Evolutionary conservation across 2,797 vertebrate species (phyloP).

Genomic region (Phrynocephalus guinanensis): DNA sequence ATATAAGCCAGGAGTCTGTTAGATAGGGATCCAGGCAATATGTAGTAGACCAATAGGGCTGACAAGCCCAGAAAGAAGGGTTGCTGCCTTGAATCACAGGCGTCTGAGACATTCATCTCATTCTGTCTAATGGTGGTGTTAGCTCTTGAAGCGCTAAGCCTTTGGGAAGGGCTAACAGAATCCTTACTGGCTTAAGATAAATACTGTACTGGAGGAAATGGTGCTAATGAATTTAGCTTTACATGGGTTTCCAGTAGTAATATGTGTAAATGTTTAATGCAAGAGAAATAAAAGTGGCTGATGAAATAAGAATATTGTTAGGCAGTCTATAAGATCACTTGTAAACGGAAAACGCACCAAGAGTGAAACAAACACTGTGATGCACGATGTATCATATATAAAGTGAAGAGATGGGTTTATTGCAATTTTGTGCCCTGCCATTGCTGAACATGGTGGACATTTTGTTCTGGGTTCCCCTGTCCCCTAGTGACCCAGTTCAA

Average conservation of each 20-base stretch:
- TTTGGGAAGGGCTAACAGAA: not conserved
- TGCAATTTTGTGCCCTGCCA: not conserved
- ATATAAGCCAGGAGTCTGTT: too few relatives aligned
- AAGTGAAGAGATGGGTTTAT: not conserved
- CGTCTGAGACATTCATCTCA: not conserved
- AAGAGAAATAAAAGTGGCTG: not conserved
- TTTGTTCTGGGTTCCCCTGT: not conserved
- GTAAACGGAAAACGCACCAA: not conserved
- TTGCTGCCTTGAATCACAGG: not conserved
- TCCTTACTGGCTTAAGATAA: not conserved
- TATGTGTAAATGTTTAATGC: not conserved
- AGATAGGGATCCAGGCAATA: too few relatives aligned
- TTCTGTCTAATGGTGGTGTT: not conserved
- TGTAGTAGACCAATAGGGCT: too few relatives aligned
- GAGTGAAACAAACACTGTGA: conserved; percentile 3
- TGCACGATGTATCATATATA: not conserved
- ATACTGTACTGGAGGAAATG: not conserved
- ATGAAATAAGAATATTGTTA: not conserved
- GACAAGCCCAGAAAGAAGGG: not conserved
- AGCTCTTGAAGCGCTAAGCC: too few relatives aligned
- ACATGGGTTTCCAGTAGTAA: not conserved
- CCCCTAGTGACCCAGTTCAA: not conserved
- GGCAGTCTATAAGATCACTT: not conserved
- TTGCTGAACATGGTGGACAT: not conserved
- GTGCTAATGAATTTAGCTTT: not conserved